Evolutionary conservation across 2,888 invertebrate species (phyloP).

Genomic region (Ectemnius cavifrons): DNA sequence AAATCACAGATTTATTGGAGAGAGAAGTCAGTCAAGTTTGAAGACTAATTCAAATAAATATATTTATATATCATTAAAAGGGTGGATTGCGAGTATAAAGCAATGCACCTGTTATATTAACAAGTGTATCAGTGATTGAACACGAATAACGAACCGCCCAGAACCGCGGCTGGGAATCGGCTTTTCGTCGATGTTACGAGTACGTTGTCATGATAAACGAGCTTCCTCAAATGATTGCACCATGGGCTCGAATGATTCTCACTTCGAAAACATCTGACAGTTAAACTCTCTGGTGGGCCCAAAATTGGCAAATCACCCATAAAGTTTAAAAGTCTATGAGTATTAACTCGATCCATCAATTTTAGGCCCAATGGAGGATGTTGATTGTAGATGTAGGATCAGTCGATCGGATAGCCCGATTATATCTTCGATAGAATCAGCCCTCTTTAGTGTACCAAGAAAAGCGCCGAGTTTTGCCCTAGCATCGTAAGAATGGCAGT

Average conservation of each 20-base stretch:
- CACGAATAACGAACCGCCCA: not conserved
- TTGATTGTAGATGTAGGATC: no score
- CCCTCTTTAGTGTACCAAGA: slow-evolving; percentile 13
- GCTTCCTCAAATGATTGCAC: not conserved
- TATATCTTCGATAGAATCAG: slow-evolving; percentile 18
- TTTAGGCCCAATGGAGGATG: no score
- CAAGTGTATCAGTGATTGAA: slow-evolving; percentile 7
- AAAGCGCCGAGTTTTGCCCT: slow-evolving; percentile 21
- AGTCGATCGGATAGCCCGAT: no score
- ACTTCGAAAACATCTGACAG: not conserved
- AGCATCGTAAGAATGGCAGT: slow-evolving; percentile 42
- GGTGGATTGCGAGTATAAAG: not conserved
- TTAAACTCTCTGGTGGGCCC: not conserved
- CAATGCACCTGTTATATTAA: not conserved
- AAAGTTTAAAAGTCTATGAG: no score
- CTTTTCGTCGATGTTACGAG: not conserved
- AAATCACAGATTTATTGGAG: slow-evolving; percentile 70
- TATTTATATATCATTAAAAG: slow-evolving; percentile 24
- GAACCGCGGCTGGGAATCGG: not conserved
- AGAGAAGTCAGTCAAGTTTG: slow-evolving; percentile 58
- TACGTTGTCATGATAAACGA: not conserved
- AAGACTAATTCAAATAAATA: slow-evolving; percentile 64
- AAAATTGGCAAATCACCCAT: no score
- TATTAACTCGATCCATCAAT: no score
- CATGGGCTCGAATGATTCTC: not conserved